Evolutionary conservation across 2,797 vertebrate species (phyloP).

Genomic region (Artibeus jamaicensis): DNA sequence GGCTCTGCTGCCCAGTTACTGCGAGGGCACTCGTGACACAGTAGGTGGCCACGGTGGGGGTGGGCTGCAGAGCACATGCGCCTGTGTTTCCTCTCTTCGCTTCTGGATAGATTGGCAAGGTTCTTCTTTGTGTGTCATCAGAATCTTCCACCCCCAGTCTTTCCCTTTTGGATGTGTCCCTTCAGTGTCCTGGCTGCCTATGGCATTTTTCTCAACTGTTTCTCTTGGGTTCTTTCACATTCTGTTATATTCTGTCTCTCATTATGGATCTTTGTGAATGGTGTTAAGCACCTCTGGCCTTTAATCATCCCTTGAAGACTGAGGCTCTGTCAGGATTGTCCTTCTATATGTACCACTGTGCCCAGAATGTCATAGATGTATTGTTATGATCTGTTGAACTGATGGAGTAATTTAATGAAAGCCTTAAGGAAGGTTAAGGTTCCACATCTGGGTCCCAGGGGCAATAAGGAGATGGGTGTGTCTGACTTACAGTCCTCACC

Average conservation of each 20-base stretch:
- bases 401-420: background rate
- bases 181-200: background rate
- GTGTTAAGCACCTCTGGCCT: background rate
- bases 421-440: background rate
- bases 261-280: background rate
- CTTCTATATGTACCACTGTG: background rate
- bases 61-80: rapidly evolving
- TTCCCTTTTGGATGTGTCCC: background rate
- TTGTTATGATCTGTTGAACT: background rate
- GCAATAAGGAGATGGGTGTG: background rate
- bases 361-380: background rate
- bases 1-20: background rate
- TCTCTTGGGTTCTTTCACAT: background rate
- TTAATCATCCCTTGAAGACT: background rate
- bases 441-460: background rate
- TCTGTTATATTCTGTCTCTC: background rate
- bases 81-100: background rate
- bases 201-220: background rate
- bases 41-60: rapidly evolving
- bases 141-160: background rate
- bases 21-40: background rate
- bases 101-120: background rate
- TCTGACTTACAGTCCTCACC: background rate
- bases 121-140: background rate
- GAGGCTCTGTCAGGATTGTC: background rate